Conservation (phyloP, 2,888 invertebrate genomes). For the Trypoxylon attenuatum region DNA sequence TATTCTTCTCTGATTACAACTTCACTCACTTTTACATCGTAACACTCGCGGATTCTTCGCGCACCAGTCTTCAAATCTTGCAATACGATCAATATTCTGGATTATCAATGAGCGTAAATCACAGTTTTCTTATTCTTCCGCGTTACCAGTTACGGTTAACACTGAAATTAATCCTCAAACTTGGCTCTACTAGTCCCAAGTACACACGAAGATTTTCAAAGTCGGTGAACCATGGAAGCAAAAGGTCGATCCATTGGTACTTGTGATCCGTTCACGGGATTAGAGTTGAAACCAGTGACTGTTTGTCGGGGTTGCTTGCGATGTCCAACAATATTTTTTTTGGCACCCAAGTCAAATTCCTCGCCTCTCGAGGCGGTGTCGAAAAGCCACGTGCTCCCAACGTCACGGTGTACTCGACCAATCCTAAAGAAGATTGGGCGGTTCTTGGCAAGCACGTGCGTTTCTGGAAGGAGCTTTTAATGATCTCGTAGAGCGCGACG, state of each 20-base stretch:
- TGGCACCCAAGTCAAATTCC: slow-evolving; percentile 62
- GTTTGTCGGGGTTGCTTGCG: slow-evolving; percentile 53
- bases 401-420: slow-evolving; percentile 62
- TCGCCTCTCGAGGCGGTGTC: slow-evolving; percentile 62
- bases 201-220: background rate
- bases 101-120: no score
- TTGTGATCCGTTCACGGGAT: slow-evolving; percentile 47
- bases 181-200: background rate
- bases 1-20: no score
- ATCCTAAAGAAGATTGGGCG: slow-evolving; percentile 64
- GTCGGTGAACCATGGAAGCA: background rate
- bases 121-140: no score
- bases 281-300: slow-evolving; percentile 51
- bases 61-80: background rate
- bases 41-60: background rate
- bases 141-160: background rate
- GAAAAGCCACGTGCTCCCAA: slow-evolving; percentile 66
- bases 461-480: slow-evolving; percentile 59
- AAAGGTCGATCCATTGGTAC: slow-evolving; percentile 34
- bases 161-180: background rate
- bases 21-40: background rate
- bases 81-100: background rate
- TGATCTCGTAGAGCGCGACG: slow-evolving; percentile 64
- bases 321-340: slow-evolving; percentile 58
- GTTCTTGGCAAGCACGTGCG: slow-evolving; percentile 69